These are phyloP conservation scores for Dynastes maya DNA, from an alignment of 2,888 invertebrate genomes.

Conservation along the genomic window DNA sequence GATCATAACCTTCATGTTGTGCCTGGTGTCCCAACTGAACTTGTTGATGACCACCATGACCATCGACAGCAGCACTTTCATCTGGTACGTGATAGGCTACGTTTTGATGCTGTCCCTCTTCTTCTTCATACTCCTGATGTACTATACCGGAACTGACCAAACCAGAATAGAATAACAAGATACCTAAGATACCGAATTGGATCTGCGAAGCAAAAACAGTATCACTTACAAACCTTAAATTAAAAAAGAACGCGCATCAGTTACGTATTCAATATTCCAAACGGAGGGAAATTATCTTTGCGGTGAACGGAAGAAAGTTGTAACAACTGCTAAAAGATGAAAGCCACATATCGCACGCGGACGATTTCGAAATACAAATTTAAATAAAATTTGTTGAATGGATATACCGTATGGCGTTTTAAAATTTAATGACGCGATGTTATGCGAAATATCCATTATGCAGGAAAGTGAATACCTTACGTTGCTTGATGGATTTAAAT, in stretches of 20 bases:
- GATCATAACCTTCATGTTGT: constrained; percentile 54
- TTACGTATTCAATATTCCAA: not conserved
- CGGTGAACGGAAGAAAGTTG: not conserved
- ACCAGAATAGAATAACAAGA: constrained; percentile 6
- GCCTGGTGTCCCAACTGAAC: constrained; percentile 20
- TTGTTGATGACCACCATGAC: constrained; percentile 32
- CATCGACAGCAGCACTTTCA: constrained; percentile 53
- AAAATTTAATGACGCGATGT: not conserved
- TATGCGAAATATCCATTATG: not conserved
- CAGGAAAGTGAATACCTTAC: not conserved
- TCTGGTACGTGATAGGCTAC: constrained; percentile 55
- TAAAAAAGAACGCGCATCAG: not conserved
- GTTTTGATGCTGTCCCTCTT: constrained; percentile 27
- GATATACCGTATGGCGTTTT: not conserved
- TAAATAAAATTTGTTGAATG: not conserved
- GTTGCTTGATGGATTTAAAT: not conserved
- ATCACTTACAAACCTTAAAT: too few species aligned
- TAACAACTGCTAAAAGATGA: constrained; percentile 7
- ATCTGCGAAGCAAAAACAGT: not conserved
- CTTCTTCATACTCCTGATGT: constrained; percentile 16
- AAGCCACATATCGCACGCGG: not conserved
- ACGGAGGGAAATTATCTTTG: not conserved
- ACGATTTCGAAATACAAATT: not conserved
- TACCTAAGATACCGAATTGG: not conserved
- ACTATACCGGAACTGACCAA: constrained; percentile 20